Evolutionary conservation across 2,797 vertebrate genomes (phyloP).

Genomic region (Astyanax mexicanus): DNA sequence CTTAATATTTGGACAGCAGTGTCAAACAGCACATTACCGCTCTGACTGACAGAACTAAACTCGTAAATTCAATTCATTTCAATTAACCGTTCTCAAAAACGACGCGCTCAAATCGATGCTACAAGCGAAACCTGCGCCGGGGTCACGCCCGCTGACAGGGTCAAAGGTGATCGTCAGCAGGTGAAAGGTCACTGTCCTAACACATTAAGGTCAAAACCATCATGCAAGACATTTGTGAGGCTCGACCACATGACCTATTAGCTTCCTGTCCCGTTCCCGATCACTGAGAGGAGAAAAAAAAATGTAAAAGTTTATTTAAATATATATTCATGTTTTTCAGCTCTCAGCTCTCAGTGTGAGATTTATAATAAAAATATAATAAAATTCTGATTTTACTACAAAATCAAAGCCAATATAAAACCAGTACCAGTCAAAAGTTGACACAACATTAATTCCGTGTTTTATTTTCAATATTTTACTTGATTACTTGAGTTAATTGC

Average conservation of each 20-base stretch:
- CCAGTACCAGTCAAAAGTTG: too few species aligned
- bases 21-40: neutral
- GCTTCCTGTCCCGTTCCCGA: constrained; percentile 47
- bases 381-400: too few species aligned
- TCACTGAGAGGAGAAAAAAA: too few species aligned
- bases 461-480: too few species aligned
- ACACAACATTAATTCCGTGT: too few species aligned
- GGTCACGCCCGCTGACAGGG: constrained; percentile 70
- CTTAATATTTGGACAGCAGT: neutral
- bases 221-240: constrained; percentile 66
- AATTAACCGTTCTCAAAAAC: constrained; percentile 35
- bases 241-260: constrained; percentile 70
- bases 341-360: too few species aligned
- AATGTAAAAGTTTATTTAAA: neutral
- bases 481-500: too few species aligned
- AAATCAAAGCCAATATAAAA: too few species aligned
- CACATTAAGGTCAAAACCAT: constrained; percentile 80
- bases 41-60: neutral
- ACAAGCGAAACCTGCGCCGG: constrained; percentile 64
- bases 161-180: constrained; percentile 71
- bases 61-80: constrained; percentile 30
- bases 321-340: neutral
- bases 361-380: too few species aligned
- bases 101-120: constrained; percentile 71
- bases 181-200: constrained; percentile 77